A percentile compares a stretch with the other conserved stretches of the same genome.
Conservation (phyloP, 2,113 vertebrate genomes). For the Zosterops borbonicus region DNA sequence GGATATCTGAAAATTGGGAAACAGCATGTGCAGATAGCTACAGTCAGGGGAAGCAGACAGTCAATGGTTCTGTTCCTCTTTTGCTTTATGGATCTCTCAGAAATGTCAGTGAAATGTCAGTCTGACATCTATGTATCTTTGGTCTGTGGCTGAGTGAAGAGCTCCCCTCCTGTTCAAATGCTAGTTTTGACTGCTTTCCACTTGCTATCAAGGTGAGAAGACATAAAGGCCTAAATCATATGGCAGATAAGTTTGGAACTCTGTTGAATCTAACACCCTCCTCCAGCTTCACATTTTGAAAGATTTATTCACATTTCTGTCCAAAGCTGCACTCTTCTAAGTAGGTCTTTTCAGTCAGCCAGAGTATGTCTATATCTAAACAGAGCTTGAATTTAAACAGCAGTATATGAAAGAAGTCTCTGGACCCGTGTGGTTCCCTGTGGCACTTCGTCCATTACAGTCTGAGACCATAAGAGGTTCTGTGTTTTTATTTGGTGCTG, state of each 20-base stretch:
- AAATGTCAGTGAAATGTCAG: background rate
- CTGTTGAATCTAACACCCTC: background rate
- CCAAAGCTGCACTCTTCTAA: background rate
- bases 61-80: background rate
- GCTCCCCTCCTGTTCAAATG: background rate
- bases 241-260: background rate
- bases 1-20: background rate
- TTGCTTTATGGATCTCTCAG: background rate
- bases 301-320: background rate
- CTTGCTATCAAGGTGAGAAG: background rate
- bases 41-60: background rate
- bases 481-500: background rate
- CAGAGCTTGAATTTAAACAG: background rate
- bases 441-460: background rate
- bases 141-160: background rate
- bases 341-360: background rate
- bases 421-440: fast-evolving
- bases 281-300: background rate
- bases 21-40: background rate
- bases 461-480: fast-evolving
- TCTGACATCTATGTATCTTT: background rate
- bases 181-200: background rate
- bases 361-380: background rate
- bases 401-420: background rate
- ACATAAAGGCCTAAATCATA: background rate